These are phyloP conservation scores for Chionis minor DNA, from an alignment of 2,113 vertebrate species.

Conservation along the genomic window DNA sequence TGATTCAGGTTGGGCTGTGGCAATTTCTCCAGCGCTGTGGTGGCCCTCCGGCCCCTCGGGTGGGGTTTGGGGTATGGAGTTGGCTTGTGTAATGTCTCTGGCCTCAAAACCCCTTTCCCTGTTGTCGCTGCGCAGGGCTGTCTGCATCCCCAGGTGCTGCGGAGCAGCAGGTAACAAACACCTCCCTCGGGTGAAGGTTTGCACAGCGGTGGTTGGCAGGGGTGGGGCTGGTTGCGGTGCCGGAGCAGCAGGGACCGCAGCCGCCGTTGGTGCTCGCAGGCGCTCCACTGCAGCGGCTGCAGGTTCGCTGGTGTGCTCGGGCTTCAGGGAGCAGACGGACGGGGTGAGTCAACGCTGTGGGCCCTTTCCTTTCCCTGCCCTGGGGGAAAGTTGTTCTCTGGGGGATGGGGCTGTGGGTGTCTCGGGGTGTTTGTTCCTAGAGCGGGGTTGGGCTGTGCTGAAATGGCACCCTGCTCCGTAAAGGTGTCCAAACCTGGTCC, in stretches of 20 bases:
- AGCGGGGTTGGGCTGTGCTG: background rate
- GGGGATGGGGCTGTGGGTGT: background rate
- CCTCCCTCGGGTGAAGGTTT: background rate
- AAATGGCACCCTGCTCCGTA: background rate
- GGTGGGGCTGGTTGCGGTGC: background rate
- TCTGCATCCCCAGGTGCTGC: background rate
- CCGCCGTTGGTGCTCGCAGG: background rate
- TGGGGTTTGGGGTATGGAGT: background rate
- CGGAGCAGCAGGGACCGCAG: background rate
- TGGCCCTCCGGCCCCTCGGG: background rate
- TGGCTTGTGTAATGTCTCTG: background rate
- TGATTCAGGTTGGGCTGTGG: background rate
- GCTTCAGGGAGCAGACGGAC: background rate
- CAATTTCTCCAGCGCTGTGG: background rate
- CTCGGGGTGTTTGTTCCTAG: background rate
- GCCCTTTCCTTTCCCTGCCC: background rate
- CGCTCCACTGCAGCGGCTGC: background rate
- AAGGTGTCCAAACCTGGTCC: background rate
- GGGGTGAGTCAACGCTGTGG: background rate
- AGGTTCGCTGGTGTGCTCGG: background rate
- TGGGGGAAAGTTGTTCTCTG: background rate
- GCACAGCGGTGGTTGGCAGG: background rate
- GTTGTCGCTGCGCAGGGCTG: accelerated
- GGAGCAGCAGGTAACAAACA: background rate
- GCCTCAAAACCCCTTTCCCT: background rate